Conservation (phyloP, 2,113 vertebrate genomes). For the Alaudala cheleensis region DNA sequence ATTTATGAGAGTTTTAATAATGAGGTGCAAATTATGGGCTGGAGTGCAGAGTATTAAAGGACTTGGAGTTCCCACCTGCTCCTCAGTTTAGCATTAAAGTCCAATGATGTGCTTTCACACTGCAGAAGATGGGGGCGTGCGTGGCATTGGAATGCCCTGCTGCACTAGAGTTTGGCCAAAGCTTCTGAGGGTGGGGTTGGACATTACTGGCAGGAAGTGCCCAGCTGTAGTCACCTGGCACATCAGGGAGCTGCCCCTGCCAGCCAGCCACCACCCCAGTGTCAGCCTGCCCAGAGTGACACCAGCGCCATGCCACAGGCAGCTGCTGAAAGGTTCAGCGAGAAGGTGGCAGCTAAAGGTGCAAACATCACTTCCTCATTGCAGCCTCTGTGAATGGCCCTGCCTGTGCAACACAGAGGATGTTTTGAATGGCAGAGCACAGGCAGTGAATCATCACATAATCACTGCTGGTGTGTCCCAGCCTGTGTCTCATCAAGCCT, state of each 20-base stretch:
- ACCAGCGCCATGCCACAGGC: not conserved
- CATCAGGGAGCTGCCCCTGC: not conserved
- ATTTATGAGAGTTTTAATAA: not conserved
- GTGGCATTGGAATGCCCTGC: not conserved
- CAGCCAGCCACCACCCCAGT: not conserved
- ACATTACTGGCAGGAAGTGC: not conserved
- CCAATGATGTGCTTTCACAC: not conserved
- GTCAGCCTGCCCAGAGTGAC: not conserved
- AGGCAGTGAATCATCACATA: constrained; percentile 41
- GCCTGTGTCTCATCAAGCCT: constrained; percentile 2
- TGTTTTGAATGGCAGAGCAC: constrained; percentile 55
- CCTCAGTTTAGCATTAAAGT: not conserved
- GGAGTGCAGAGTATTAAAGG: not conserved
- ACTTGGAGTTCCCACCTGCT: not conserved
- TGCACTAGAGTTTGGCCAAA: not conserved
- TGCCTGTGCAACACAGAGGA: constrained; percentile 18
- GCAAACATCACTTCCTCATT: constrained; percentile 11
- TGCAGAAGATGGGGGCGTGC: not conserved
- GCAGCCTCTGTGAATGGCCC: not conserved
- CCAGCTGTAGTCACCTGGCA: not conserved
- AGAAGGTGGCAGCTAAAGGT: constrained; percentile 16
- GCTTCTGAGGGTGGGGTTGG: not conserved
- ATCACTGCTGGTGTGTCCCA: constrained; percentile 40
- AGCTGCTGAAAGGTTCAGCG: not conserved
- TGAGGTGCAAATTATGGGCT: not conserved